phyloP scores from a whole-genome alignment of 2,797 vertebrate species.

The Cynodonichthys magdalenae region DNA sequence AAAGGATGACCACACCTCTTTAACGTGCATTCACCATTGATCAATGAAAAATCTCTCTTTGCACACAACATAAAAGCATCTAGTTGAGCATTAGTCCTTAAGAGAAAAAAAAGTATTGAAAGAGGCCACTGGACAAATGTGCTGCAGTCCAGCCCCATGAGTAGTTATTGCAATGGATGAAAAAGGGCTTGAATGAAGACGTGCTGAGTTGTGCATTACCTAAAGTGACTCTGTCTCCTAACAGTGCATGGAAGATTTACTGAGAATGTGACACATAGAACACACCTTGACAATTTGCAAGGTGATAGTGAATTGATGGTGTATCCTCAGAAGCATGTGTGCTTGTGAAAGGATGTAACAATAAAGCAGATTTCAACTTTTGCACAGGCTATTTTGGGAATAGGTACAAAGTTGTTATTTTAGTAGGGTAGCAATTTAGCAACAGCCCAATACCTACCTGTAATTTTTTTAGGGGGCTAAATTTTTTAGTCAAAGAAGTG shows the following conservation, averaged over 20 bases:
- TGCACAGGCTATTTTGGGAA: constrained; percentile 1
- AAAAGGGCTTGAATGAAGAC: neutral
- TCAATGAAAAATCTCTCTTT: too few relatives aligned
- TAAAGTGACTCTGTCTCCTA: constrained; percentile 35
- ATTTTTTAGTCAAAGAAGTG: constrained; percentile 11
- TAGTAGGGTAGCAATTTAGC: neutral
- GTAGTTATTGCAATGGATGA: neutral
- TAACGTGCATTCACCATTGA: too few relatives aligned
- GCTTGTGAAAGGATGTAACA: constrained; percentile 34
- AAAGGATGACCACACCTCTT: too few relatives aligned
- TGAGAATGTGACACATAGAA: constrained; percentile 62
- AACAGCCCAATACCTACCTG: neutral
- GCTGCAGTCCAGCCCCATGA: constrained; percentile 4
- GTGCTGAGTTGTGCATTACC: constrained; percentile 37
- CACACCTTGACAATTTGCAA: constrained; percentile 64
- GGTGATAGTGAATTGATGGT: constrained; percentile 14
- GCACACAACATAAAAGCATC: neutral
- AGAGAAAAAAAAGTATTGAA: neutral
- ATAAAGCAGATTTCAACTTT: constrained; percentile 11
- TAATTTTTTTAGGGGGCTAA: constrained; percentile 8
- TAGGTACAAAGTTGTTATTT: neutral
- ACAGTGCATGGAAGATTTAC: constrained; percentile 59
- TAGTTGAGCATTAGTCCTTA: neutral
- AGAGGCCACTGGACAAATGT: neutral
- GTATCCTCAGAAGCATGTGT: constrained; percentile 3